These are phyloP conservation scores for Caenorhabditis parvicauda DNA, from an alignment of 2,888 invertebrate genomes.

Conservation along the genomic window DNA sequence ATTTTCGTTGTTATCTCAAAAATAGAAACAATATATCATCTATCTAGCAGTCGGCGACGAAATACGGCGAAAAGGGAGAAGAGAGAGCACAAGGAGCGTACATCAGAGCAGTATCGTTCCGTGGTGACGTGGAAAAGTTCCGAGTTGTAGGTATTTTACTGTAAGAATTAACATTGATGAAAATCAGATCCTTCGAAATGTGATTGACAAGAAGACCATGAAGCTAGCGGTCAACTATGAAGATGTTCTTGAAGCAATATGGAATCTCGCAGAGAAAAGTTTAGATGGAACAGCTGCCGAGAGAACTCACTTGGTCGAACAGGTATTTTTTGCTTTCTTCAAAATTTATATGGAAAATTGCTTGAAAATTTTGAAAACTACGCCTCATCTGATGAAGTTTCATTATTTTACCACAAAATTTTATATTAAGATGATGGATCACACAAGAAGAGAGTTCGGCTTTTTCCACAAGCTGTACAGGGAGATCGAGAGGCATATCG, in stretches of 20 bases:
- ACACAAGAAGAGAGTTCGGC: constrained; percentile 27
- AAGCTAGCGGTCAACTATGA: constrained; percentile 21
- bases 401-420: no score
- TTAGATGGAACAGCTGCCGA: constrained; percentile 29
- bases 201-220: constrained; percentile 13
- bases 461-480: constrained; percentile 38
- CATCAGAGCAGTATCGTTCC: constrained; percentile 32
- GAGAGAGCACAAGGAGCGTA: constrained; percentile 33
- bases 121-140: constrained; percentile 33
- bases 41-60: constrained; percentile 30
- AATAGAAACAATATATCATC: background rate
- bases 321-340: no score
- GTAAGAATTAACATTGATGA: background rate
- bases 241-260: constrained; percentile 39
- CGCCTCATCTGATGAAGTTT: no score
- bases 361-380: no score
- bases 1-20: background rate
- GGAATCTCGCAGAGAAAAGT: constrained; percentile 39
- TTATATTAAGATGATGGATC: constrained; percentile 43
- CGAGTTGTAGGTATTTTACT: constrained; percentile 6
- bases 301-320: constrained; percentile 31
- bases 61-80: constrained; percentile 23
- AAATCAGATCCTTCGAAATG: constrained; percentile 26
- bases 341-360: no score
- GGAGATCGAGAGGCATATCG: constrained; percentile 44